phyloP scores from a whole-genome alignment of 2,113 vertebrate genomes.

The Corythornis vintsioides region DNA sequence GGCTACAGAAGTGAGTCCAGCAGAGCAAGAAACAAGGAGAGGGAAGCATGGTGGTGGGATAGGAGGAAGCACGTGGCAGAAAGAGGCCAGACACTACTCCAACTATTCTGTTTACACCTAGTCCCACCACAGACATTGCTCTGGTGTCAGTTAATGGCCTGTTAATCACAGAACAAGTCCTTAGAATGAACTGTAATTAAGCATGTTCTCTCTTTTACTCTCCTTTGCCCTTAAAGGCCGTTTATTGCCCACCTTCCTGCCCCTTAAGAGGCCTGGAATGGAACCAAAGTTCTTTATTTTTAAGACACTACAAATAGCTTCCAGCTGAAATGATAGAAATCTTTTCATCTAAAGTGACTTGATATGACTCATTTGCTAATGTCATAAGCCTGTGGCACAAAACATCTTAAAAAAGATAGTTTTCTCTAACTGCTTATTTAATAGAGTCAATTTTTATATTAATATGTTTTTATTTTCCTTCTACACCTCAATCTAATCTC shows the following conservation, averaged over 20 bases:
- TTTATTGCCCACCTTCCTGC: neutral
- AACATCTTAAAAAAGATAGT: constrained; percentile 32
- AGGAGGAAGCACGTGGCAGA: neutral
- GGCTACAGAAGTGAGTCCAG: neutral
- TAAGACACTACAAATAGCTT: neutral
- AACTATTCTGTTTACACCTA: neutral
- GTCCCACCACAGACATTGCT: neutral
- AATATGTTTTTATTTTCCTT: constrained; percentile 55
- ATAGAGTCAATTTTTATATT: constrained; percentile 54
- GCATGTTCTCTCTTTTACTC: neutral
- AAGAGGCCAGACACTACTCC: neutral
- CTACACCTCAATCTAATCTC: constrained; percentile 58
- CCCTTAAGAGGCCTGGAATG: neutral
- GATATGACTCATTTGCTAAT: constrained; percentile 52
- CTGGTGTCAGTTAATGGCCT: neutral
- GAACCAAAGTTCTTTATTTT: neutral
- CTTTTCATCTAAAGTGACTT: constrained; percentile 14
- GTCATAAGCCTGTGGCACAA: constrained; percentile 49
- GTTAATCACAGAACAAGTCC: neutral
- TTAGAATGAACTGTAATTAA: neutral
- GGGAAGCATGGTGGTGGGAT: neutral
- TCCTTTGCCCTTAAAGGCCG: neutral
- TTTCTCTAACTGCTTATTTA: constrained; percentile 66
- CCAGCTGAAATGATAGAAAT: constrained; percentile 36
- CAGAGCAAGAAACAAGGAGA: no score